Evolutionary conservation across 2,888 invertebrate genomes (phyloP), one percentile per base, ranked within the genome.

Genomic region (Choreutis nemorana): DNA sequence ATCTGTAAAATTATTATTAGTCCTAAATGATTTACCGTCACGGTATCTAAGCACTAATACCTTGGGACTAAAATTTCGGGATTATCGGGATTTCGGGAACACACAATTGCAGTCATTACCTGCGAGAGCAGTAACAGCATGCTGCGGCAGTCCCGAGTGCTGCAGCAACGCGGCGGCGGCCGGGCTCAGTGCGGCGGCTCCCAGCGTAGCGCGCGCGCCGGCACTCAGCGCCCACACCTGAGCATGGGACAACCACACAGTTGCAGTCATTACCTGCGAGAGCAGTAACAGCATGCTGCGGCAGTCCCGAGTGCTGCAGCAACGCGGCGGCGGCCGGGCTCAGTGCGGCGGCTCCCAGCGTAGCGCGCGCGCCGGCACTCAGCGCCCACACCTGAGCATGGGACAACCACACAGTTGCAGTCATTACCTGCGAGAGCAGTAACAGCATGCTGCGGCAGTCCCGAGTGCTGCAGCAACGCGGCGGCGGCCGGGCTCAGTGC

Each of bases 401-500:
- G n/a, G n/a, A n/a, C n/a, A n/a, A n/a, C n/a, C n/a, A n/a, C n/a
- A n/a, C n/a, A n/a, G n/a, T n/a, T n/a, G n/a, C n/a, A n/a, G n/a
- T n/a, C n/a, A n/a, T n/a, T n/a, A 44, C 44, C 36, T 34, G 81
- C 82, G 25, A 91, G 84, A 2, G 86, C 85, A 31, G 77, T 73
- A 7, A 84, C 84, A 13, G 89, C 60, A 20, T 84, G 58, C 31
- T 83, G 80, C 0, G 89, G 88, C 31, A 92, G 78, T 14, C 88
- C 85, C 0, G 91, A 91, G 57, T 87, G 87, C 33, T 94, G 81
- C 37, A 95, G 72, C 45, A 88, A 86, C 44, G 84, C 83, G 10
- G 90, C 85, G 29, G 90, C 89, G 13, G 85, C 83, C 0, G 90
- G 86, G 2, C 94, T 94, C 68, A 92, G 86, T 46, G 91, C 89